Conservation (phyloP, 92 coral and sea anemone genomes). For the Parazoanthus swiftii region DNA sequence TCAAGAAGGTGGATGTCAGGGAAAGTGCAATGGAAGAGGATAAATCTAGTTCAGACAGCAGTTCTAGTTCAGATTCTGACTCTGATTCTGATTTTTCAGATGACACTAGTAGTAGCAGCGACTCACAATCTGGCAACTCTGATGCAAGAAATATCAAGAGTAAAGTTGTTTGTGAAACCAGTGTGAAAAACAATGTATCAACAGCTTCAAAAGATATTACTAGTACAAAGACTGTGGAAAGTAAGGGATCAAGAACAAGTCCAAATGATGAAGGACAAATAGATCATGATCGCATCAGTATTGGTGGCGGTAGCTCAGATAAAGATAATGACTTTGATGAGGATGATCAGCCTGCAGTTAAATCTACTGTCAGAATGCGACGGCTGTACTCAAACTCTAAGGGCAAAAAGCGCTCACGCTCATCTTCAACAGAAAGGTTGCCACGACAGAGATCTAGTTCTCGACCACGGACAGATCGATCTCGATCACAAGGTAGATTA, state of each 20-base stretch:
- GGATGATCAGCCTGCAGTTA: slow-evolving; percentile 53
- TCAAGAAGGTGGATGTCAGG: neutral
- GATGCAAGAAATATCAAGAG: neutral
- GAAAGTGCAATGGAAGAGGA: neutral
- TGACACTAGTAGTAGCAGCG: neutral
- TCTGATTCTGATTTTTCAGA: slow-evolving; percentile 17
- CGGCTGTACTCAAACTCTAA: slow-evolving; percentile 39
- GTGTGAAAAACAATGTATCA: neutral
- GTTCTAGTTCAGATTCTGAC: slow-evolving; percentile 14
- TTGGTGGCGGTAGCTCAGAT: slow-evolving; percentile 76
- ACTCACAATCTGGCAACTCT: neutral
- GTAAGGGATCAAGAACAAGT: neutral
- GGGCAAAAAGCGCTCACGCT: slow-evolving; percentile 11
- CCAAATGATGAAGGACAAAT: slow-evolving; percentile 10
- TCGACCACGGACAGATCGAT: slow-evolving; percentile 10
- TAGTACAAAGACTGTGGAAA: slow-evolving; percentile 5
- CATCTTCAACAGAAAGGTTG: slow-evolving; percentile 4
- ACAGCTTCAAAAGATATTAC: neutral
- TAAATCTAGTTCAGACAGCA: neutral
- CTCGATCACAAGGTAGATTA: slow-evolving; percentile 26
- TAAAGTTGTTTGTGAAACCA: slow-evolving; percentile 24
- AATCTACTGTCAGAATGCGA: slow-evolving; percentile 61
- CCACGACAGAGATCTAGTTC: slow-evolving; percentile 43
- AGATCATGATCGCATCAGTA: slow-evolving; percentile 75
- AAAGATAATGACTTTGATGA: slow-evolving; percentile 71